These are phyloP conservation scores for Vimba vimba DNA, from an alignment of 2,113 vertebrate genomes.

Conservation along the genomic window DNA sequence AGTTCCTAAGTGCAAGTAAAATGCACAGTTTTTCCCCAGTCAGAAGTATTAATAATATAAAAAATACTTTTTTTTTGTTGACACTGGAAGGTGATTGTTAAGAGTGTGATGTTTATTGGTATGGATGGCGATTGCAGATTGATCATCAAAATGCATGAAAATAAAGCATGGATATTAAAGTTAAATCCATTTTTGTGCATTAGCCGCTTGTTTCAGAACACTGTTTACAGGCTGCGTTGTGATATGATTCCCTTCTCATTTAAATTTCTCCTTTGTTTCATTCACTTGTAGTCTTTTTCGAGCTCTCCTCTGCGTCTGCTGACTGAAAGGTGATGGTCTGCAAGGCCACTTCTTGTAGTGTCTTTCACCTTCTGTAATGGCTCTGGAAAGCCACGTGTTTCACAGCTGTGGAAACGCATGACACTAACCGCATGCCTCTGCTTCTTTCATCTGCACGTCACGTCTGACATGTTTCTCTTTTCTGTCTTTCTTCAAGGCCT, in stretches of 20 bases:
- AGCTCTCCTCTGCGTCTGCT: slow-evolving; percentile 81
- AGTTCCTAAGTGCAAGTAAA: slow-evolving; percentile 15
- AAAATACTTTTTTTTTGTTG: not conserved
- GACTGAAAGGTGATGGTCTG: slow-evolving; percentile 85
- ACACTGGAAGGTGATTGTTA: slow-evolving; percentile 19
- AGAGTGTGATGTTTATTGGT: not conserved
- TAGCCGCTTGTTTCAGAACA: slow-evolving; percentile 9
- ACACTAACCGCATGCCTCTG: slow-evolving; percentile 7
- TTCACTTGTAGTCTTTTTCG: slow-evolving; percentile 80
- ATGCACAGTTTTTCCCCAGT: not conserved
- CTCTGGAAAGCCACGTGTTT: not conserved
- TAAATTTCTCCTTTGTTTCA: slow-evolving; percentile 66
- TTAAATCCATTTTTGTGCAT: slow-evolving; percentile 7
- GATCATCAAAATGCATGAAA: slow-evolving; percentile 3
- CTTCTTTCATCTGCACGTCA: slow-evolving; percentile 21
- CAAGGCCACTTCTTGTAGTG: slow-evolving; percentile 66
- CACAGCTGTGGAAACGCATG: slow-evolving; percentile 21
- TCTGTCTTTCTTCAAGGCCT: slow-evolving; percentile 57
- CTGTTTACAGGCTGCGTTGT: slow-evolving; percentile 21
- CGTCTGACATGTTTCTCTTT: slow-evolving; percentile 55
- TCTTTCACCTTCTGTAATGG: not conserved
- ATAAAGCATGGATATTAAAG: slow-evolving; percentile 14
- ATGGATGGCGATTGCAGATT: not conserved
- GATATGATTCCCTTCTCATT: slow-evolving; percentile 47
- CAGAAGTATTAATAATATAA: slow-evolving; percentile 7